A percentile compares a stretch with the other conserved stretches of the same genome.
These are phyloP conservation scores for Epinephelus coioides DNA, from an alignment of 2,797 vertebrate species.

Conservation along the genomic window DNA sequence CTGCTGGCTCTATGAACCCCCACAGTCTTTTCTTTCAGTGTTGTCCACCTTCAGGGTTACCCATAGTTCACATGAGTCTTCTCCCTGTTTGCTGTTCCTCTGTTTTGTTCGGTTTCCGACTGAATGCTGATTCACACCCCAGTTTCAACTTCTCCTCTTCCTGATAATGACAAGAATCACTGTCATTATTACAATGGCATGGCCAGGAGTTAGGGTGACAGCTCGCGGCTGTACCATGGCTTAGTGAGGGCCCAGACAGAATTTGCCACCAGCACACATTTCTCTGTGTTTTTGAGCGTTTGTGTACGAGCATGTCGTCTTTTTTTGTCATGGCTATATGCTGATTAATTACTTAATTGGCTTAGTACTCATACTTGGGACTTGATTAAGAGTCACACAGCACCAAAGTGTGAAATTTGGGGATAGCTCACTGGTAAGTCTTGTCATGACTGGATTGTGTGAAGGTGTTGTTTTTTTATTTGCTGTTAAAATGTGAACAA, in stretches of 20 bases:
- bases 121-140: constrained; percentile 85
- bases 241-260: constrained; percentile 75
- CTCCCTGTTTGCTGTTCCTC: constrained; percentile 81
- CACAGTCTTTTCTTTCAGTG: constrained; percentile 65
- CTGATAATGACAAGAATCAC: constrained; percentile 91
- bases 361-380: constrained; percentile 39
- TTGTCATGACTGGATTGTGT: constrained; percentile 37
- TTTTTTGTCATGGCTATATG: constrained; percentile 40
- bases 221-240: constrained; percentile 73
- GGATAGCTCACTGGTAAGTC: constrained; percentile 36
- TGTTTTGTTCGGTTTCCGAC: constrained; percentile 79
- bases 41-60: constrained; percentile 75
- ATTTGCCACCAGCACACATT: constrained; percentile 72
- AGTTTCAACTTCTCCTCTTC: constrained; percentile 90
- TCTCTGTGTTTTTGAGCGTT: constrained; percentile 58
- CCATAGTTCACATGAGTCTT: constrained; percentile 82
- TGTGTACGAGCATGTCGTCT: constrained; percentile 10
- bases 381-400: constrained; percentile 48
- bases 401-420: constrained; percentile 47
- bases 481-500: constrained; percentile 45
- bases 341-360: constrained; percentile 34
- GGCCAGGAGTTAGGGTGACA: constrained; percentile 74
- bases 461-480: constrained; percentile 25
- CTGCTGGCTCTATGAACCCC: constrained; percentile 70
- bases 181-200: constrained; percentile 86